Evolutionary conservation across 53 echinoderm and acorn worm species (phyloP).

Genomic region (Paelopatides confundens): DNA sequence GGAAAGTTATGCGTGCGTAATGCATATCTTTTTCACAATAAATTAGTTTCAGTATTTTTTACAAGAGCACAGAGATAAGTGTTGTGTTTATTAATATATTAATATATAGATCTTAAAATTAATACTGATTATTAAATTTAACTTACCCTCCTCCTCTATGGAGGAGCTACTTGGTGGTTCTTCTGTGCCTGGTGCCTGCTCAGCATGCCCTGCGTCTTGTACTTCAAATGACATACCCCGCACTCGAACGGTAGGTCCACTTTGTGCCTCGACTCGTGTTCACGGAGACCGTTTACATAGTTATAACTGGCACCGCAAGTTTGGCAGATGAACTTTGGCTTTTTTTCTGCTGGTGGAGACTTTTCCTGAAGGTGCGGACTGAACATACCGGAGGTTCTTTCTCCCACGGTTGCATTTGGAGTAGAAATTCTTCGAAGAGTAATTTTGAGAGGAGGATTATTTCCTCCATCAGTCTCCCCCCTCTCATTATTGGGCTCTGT

Average conservation of each 20-base stretch:
- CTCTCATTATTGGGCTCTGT: background rate
- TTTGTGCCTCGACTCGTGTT: constrained; percentile 68
- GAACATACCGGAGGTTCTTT: background rate
- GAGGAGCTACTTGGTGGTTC: constrained; percentile 49
- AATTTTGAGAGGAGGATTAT: constrained; percentile 32
- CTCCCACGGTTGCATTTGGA: background rate
- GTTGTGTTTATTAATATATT: too few species aligned
- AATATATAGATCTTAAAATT: too few species aligned
- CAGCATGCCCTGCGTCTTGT: constrained; percentile 76
- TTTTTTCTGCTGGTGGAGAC: background rate
- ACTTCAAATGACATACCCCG: constrained; percentile 75
- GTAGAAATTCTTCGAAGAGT: constrained; percentile 27
- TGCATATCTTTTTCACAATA: too few species aligned
- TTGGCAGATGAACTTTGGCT: constrained; percentile 59
- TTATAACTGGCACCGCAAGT: constrained; percentile 71
- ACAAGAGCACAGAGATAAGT: too few species aligned
- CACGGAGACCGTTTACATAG: constrained; percentile 65
- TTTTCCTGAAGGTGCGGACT: constrained; percentile 4
- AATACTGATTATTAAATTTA: background rate
- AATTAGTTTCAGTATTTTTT: too few species aligned
- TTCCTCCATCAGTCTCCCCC: background rate
- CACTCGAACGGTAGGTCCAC: constrained; percentile 67
- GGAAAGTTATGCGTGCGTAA: too few species aligned
- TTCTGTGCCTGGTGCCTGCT: constrained; percentile 75
- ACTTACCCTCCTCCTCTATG: background rate